Evolutionary conservation across 2,888 invertebrate genomes (phyloP), one percentile per base, ranked within the genome.

Genomic region (Corbicula japonica): DNA sequence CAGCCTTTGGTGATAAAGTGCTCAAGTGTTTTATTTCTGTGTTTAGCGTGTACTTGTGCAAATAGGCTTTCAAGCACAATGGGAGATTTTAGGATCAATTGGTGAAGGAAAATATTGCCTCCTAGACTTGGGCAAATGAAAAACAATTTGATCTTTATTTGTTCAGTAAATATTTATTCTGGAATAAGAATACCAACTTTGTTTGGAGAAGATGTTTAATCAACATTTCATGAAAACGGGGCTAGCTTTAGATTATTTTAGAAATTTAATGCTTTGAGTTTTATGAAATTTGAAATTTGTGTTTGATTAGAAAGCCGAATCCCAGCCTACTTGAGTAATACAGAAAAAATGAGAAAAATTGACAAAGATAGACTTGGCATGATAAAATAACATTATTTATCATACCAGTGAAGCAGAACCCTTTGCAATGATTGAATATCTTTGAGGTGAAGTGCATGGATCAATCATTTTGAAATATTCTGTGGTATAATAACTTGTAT

Each of bases 141-240:
- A 74, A 75, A 80, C 80, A 71, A 80, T 80, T 80, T 80, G 79
- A 83, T 76, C 76, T 73, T 70, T 83, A 76, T 83, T 83, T 83
- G 79, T 56, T 77, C 66, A 58, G 76, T 66, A 73, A 83, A 83
- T 83, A 83, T 83, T 83, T 63, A 54, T 63, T 54, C 48, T 58
- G 54, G 72, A 66, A 76, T 79, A 83, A 76, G 83, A 83, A 83
- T 83, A 70, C 79, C 71, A 69, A 69, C 68, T 23, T 38, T 83
- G 82, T 83, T 83, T 80, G 79, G 54, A 71, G 52, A 68, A 58
- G 68, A 28, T 83, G 79, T 83, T 83, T 83, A 80, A 77, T 83
- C 80, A 83, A 77, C 79, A 80, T 63, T 62, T 44, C 70, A 50
- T 48, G 58, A 76, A 66, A 78, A 83, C 65, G 72, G 73, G 81